These are phyloP conservation scores for Drosophila kohkoa DNA, from an alignment of 1,140 invertebrate genomes.

Conservation along the genomic window DNA sequence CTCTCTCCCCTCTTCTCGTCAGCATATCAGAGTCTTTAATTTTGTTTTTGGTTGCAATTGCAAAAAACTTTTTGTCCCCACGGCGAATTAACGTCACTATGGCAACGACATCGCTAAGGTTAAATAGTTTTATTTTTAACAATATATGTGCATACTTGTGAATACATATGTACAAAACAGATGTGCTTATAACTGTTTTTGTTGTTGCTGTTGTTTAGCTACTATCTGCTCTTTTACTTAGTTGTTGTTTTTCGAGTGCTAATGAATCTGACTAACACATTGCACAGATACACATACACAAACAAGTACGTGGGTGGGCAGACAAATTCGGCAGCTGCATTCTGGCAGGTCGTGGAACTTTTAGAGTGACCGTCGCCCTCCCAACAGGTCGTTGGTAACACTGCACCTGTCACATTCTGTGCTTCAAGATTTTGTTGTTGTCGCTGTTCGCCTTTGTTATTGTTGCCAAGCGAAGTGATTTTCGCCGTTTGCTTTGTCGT, in stretches of 20 bases:
- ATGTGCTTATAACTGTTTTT: conserved; percentile 26
- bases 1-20: not conserved
- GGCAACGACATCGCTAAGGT: conserved; percentile 68
- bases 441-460: conserved; percentile 45
- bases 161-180: not conserved
- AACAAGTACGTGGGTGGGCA: conserved; percentile 38
- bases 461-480: conserved; percentile 61
- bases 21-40: not conserved
- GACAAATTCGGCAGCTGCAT: conserved; percentile 29
- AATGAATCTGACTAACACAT: conserved; percentile 55
- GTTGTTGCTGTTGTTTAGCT: conserved; percentile 27
- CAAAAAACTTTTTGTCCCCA: conserved; percentile 35
- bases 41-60: conserved; percentile 29
- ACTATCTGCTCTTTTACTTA: conserved; percentile 60
- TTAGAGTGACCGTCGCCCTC: conserved; percentile 31
- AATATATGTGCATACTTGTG: conserved; percentile 10
- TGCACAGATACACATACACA: conserved; percentile 27
- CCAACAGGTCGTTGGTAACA: conserved; percentile 42
- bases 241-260: conserved; percentile 56
- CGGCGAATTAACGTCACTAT: conserved; percentile 61
- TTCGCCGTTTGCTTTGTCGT: conserved; percentile 48
- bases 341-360: conserved; percentile 30
- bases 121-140: conserved; percentile 79
- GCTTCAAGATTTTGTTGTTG: conserved; percentile 26
- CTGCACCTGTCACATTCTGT: conserved; percentile 33